Base-by-base conservation (phyloP, 2,888 invertebrate species). In the Phyllotreta cruciferae region DNA sequence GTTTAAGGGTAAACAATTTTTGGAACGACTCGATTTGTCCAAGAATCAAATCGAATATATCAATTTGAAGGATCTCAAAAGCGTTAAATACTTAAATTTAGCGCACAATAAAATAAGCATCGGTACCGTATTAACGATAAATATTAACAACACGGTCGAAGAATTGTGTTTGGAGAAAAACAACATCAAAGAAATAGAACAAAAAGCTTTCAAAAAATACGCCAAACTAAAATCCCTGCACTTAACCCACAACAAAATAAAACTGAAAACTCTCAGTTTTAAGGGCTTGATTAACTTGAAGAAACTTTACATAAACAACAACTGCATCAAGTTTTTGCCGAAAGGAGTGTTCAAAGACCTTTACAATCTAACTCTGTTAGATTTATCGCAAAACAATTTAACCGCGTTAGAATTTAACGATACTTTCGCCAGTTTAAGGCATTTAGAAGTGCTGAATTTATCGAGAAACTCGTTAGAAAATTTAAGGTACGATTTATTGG, bases 381-480 rank as follows among this genome's bases (percentile, higher is more conserved):
- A 79, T 70, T 66, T 80, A 44, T 78, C 79, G 0, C 11, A 50
- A 11, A 80, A 80, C 63, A 62, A 70, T 42, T 44, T 80, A 38
- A 60, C 42, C 2, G 9, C 24, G 8, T 14, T 41, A 3, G 10
- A 66, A 45, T 61, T 71, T n/a, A 64, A 67, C 14, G 62, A 66
- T 10, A 68, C 68, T 5, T 78, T 79, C 65, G 45, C 58, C 8
- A 66, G 62, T 34, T 63, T 79, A 35, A 60, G 57, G 6, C 72
- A 73, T 64, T 72, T 80, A 53, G 73, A 75, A 63, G 45, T 67
- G 5, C 64, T 80, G 24, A 79, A 80, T 68, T 63, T 80, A 44
- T 79, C 79, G 0, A 66, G 73, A 50, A 81, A 81, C 67, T 44
- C 63, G 9, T 60, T 81, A 36, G 70, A 73, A 49, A 66, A 67